Conservation (phyloP, 2,888 invertebrate genomes). For the Yponomeuta malinellus region DNA sequence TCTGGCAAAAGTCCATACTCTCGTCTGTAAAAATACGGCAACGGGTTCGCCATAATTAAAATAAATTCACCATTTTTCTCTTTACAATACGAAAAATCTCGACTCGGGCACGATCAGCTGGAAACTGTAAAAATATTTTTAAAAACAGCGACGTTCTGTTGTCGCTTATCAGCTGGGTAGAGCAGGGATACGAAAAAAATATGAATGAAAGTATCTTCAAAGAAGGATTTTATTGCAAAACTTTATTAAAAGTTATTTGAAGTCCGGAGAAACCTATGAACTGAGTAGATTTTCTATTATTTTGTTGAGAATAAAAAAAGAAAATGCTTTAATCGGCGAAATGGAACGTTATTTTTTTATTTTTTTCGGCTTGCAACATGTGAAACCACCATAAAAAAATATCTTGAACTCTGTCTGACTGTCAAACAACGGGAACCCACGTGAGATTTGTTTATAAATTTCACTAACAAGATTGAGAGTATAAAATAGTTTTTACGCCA, state of each 20-base stretch:
- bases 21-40: constrained; percentile 76
- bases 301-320: neutral
- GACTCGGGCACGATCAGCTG: constrained; percentile 58
- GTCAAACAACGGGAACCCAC: neutral
- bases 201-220: no score
- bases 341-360: neutral
- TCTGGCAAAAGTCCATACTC: constrained; percentile 76
- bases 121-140: constrained; percentile 28
- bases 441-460: constrained; percentile 7
- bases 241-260: neutral
- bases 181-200: neutral
- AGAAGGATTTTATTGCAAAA: neutral
- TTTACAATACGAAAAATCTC: constrained; percentile 35
- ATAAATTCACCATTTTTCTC: constrained; percentile 22
- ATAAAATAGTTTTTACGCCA: neutral
- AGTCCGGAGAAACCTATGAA: neutral
- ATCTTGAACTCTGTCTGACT: neutral
- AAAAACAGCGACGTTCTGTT: constrained; percentile 45
- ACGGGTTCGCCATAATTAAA: constrained; percentile 70
- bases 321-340: neutral
- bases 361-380: neutral
- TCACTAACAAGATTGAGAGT: neutral
- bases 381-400: neutral
- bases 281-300: neutral
- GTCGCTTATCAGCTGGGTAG: constrained; percentile 7